Evolutionary conservation across 2,113 vertebrate genomes (phyloP).

Genomic region (Carassius auratus): DNA sequence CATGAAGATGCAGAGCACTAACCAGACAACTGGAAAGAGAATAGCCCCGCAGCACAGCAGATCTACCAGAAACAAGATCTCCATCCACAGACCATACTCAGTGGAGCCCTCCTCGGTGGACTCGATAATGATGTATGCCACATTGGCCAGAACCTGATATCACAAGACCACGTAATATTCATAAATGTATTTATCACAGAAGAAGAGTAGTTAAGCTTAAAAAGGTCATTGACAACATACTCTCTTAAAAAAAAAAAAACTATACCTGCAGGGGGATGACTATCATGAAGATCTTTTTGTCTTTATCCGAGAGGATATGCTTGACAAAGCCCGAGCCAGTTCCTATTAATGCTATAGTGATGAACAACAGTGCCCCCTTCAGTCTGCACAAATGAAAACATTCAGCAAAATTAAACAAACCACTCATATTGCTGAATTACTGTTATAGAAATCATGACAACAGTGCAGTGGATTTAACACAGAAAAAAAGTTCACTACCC

Average conservation of each 20-base stretch:
- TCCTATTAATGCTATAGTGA: slow-evolving; percentile 83
- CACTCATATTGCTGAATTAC: neutral
- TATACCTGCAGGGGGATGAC: slow-evolving; percentile 87
- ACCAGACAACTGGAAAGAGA: slow-evolving; percentile 88
- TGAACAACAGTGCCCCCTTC: slow-evolving; percentile 88
- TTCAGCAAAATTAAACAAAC: neutral
- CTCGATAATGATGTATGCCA: slow-evolving; percentile 88
- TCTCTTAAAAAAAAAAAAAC: neutral
- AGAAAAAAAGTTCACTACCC: neutral
- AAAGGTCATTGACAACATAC: neutral
- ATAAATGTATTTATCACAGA: neutral
- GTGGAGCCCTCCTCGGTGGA: slow-evolving; percentile 86
- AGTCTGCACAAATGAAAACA: slow-evolving; percentile 69
- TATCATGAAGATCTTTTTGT: slow-evolving; percentile 92
- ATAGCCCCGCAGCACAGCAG: slow-evolving; percentile 88
- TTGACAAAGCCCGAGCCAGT: slow-evolving; percentile 91
- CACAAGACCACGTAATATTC: neutral
- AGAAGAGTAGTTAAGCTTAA: neutral
- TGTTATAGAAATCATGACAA: neutral
- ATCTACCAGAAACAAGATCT: slow-evolving; percentile 86
- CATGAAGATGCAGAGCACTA: slow-evolving; percentile 52
- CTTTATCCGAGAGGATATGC: slow-evolving; percentile 85
- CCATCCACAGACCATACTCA: slow-evolving; percentile 85
- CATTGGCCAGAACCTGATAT: slow-evolving; percentile 83
- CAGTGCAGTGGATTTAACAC: neutral